Base-by-base conservation (phyloP, 2,888 invertebrate genomes). In the Sinotaia quadrata region DNA sequence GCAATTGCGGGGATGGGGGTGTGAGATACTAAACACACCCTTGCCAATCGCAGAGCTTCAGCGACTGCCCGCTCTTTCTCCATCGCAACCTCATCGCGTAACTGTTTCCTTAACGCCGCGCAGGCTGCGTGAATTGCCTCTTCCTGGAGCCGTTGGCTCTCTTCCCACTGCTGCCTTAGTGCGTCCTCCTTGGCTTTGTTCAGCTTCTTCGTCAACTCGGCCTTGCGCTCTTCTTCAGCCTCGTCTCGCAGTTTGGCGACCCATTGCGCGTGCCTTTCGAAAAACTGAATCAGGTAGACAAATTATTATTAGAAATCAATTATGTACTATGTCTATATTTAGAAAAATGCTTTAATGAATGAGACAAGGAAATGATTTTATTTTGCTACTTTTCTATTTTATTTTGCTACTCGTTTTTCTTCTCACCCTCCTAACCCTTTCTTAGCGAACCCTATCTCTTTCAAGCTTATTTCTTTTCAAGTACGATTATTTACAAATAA, bases 61-160 rank as follows among this genome's bases (percentile, higher is more conserved):
- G 78, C 80, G 4, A 85, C 66, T 2, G 84, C 85, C 54, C 75
- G 61, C 47, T 84, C 83, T 66, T 78, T 83, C 69, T 86, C 85
- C 33, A 77, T 33, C 0, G 72, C 74, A 63, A 84, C 83, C 67
- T 84, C 84, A 24, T 76, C 68, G 18, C 81, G 69, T 7, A 85
- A 75, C 61, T 79, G 73, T 24, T 76, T 75, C 4, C 74, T 62
- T 15, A 83, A 72, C 21, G 75, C 79, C 33, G 72, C 74, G 68
- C 83, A 80, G 0, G 85, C 85, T n/a, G 79, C 75, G 33, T 81
- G 77, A 5, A 86, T 71, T 1, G 85, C 85, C 41, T 73, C 70
- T 54, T 78, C 73, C 60, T 84, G 81, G 57, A 83, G 59, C n/a
- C 72, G 62, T 58, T 85, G 84, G 67, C 79, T 78, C 61, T 84